phyloP scores from a whole-genome alignment of 2,113 vertebrate species.

The Callopanchax toddi region DNA sequence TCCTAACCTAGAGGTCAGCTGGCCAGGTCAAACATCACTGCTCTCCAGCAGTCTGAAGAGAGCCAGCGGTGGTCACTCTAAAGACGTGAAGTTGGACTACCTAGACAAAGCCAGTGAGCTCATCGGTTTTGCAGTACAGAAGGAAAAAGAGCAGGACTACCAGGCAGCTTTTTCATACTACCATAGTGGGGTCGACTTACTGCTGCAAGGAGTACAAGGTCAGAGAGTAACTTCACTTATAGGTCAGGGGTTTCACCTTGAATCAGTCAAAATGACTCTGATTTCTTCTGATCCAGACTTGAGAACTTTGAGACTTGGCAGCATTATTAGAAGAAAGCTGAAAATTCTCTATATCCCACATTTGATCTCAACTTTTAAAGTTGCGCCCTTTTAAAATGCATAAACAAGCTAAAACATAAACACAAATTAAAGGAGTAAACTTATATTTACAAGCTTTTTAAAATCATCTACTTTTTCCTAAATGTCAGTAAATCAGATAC shows the following conservation, averaged over 20 bases:
- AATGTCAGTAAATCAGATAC: too few species aligned
- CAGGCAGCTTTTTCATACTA: conserved; percentile 90
- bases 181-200: conserved; percentile 90
- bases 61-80: conserved; percentile 12
- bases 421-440: too few species aligned
- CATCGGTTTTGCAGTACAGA: conserved; percentile 90
- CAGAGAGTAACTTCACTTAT: conserved; percentile 10
- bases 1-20: conserved; percentile 80
- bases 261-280: too few species aligned
- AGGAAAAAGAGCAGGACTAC: conserved; percentile 91
- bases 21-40: conserved; percentile 73
- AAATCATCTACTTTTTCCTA: too few species aligned
- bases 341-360: too few species aligned
- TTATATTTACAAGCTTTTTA: too few species aligned
- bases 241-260: background rate
- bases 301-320: too few species aligned
- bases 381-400: too few species aligned
- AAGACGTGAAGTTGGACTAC: conserved; percentile 85
- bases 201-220: conserved; percentile 98
- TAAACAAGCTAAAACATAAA: too few species aligned
- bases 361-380: too few species aligned
- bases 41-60: conserved; percentile 84
- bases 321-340: too few species aligned
- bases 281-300: too few species aligned
- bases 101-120: conserved; percentile 90